A percentile compares a stretch with the other conserved stretches of the same genome.
Conservation (phyloP, 2,113 vertebrate species). For the Probosciger aterrimus region DNA sequence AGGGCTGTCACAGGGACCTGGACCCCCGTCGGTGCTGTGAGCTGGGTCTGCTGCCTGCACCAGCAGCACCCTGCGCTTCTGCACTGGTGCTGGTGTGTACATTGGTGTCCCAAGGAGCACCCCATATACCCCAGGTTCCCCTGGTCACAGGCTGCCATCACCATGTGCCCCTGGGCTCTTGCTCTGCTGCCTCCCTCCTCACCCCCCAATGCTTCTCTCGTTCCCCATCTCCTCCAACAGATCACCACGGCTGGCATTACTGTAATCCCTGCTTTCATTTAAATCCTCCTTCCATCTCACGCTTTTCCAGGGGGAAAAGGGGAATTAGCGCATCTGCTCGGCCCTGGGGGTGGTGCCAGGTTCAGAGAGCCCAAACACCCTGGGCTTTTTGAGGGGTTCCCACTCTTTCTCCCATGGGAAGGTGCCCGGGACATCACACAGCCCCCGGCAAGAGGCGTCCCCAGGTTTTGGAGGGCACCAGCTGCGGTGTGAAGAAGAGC, state of each 20-base stretch:
- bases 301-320: not conserved
- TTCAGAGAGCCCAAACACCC: not conserved
- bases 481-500: not conserved
- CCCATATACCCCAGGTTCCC: fast-evolving
- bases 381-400: fast-evolving
- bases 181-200: not conserved
- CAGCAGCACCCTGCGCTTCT: not conserved
- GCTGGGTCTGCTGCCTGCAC: fast-evolving
- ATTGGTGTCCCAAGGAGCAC: not conserved
- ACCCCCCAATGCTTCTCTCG: fast-evolving
- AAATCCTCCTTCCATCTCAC: slow-evolving; percentile 3
- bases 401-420: fast-evolving
- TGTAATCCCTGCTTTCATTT: slow-evolving; percentile 18
- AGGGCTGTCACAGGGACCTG: fast-evolving
- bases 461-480: not conserved
- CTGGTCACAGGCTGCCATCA: not conserved
- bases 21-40: fast-evolving
- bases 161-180: fast-evolving
- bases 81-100: fast-evolving
- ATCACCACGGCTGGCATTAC: not conserved
- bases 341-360: not conserved
- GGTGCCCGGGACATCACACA: not conserved
- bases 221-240: not conserved
- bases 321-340: not conserved
- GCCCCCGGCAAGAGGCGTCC: not conserved